A percentile compares a stretch with the other conserved stretches of the same genome.
phyloP scores from a whole-genome alignment of 2,888 invertebrate genomes.

The Eupithecia exiguata region DNA sequence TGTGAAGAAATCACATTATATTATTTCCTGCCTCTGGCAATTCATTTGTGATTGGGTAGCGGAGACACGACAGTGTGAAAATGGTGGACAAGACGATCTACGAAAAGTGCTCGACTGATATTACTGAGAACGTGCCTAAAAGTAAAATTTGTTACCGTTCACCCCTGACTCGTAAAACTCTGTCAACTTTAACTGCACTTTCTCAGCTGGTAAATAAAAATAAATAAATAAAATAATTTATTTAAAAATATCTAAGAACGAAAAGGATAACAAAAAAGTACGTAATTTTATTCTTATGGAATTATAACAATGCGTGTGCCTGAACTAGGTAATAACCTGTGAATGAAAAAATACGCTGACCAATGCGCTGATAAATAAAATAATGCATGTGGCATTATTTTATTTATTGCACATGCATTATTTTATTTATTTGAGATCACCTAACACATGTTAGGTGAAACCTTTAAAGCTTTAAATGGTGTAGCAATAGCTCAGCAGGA shows the following conservation, averaged over 20 bases:
- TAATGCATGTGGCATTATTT: too few relatives aligned
- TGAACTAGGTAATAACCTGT: too few relatives aligned
- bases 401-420: too few relatives aligned
- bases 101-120: conserved; percentile 9
- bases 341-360: too few relatives aligned
- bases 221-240: not conserved
- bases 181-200: not conserved
- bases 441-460: too few relatives aligned
- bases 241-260: too few relatives aligned
- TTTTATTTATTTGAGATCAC: too few relatives aligned
- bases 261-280: too few relatives aligned
- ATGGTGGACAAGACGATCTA: conserved; percentile 4
- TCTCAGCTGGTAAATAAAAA: not conserved
- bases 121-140: not conserved
- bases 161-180: not conserved
- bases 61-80: not conserved
- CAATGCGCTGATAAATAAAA: not conserved
- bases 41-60: not conserved
- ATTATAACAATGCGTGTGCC: too few relatives aligned
- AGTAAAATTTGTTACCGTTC: conserved; percentile 1
- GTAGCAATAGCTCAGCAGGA: not conserved
- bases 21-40: not conserved
- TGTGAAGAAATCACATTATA: not conserved
- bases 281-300: too few relatives aligned
- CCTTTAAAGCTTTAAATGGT: not conserved